Evolutionary conservation across 2,797 vertebrate species (phyloP), one percentile per base, ranked within the genome.

Genomic region (Dermochelys coriacea): DNA sequence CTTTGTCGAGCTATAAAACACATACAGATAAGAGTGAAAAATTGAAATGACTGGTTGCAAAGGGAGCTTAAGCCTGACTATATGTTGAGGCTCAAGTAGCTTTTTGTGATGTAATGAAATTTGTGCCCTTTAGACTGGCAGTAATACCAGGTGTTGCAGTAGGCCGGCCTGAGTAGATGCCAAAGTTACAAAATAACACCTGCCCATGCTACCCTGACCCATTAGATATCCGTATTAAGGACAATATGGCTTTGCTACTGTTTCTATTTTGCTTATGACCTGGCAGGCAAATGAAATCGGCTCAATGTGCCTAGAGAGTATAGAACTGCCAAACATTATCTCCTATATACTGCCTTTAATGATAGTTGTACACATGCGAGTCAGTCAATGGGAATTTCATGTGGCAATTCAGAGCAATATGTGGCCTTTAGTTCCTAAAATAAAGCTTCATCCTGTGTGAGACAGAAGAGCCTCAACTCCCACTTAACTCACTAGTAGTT

Each of bases 1-100:
- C 77, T 93, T 91, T 78, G 47, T 77, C 90, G 93, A 90, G 18
- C n/a, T 94, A 95, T 96, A 92, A 97, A 97, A 93, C 90, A 95
- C 91, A 85, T 27, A 59, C 31, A 94, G 91, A 61, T 74, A 54
- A 96, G 89, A 91, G 94, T 96, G 91, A 94, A 49, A 94, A 96
- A 89, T 88, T 91, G 90, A 92, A 94, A 95, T 91, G 92, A 90
- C 27, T 59, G 94, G 95, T 49, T 93, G 85, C 75, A 77, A 84
- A 94, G 92, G 84, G 95, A 95, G 93, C 90, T 97, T 93, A 87
- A 93, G 82, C 93, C 92, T 49, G 75, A 91, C 91, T 59, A 91
- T 5, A 0, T 85, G 93, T 93, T 95, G 91, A 81, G 83, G 84
- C 91, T 83, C 54, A 55, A 80, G 91, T 78, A 37, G 64, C 92